phyloP scores from a whole-genome alignment of 2,797 vertebrate species.

The Selene dorsalis region DNA sequence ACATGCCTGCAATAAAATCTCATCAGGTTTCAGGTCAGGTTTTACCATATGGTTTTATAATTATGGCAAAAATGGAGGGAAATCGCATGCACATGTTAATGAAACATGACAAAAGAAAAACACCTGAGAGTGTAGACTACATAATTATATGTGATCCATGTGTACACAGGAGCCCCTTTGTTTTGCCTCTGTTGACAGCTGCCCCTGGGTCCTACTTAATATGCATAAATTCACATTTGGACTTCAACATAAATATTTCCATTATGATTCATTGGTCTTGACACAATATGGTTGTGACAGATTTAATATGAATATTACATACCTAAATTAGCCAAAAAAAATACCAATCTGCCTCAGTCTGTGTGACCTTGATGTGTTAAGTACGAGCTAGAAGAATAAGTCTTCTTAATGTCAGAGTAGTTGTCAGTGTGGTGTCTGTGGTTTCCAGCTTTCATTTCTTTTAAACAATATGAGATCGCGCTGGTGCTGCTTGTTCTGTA shows the following conservation, averaged over 20 bases:
- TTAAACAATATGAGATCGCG: not conserved
- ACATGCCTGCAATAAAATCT: not conserved
- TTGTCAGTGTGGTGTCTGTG: not conserved
- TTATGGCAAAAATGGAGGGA: not conserved
- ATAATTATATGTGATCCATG: conserved; percentile 30
- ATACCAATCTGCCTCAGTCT: not conserved
- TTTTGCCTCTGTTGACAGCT: conserved; percentile 38
- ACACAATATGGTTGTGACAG: conserved; percentile 16
- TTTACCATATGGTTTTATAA: not conserved
- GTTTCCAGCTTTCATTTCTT: not conserved
- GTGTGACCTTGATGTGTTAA: not conserved
- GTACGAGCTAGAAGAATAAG: not conserved
- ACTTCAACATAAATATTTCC: conserved; percentile 21
- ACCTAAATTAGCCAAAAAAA: conserved; percentile 1
- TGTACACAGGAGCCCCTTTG: conserved; percentile 16
- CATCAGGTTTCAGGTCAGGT: not conserved
- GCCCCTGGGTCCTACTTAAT: conserved; percentile 40
- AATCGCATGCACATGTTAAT: not conserved
- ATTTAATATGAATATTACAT: conserved; percentile 18
- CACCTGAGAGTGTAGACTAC: conserved; percentile 15
- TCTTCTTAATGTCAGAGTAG: not conserved
- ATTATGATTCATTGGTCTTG: conserved; percentile 3
- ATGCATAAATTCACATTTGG: conserved; percentile 36
- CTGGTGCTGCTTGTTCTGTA: not conserved
- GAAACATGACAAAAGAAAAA: conserved; percentile 17